Conservation (phyloP, 2,797 vertebrate genomes). For the Periparus ater region DNA sequence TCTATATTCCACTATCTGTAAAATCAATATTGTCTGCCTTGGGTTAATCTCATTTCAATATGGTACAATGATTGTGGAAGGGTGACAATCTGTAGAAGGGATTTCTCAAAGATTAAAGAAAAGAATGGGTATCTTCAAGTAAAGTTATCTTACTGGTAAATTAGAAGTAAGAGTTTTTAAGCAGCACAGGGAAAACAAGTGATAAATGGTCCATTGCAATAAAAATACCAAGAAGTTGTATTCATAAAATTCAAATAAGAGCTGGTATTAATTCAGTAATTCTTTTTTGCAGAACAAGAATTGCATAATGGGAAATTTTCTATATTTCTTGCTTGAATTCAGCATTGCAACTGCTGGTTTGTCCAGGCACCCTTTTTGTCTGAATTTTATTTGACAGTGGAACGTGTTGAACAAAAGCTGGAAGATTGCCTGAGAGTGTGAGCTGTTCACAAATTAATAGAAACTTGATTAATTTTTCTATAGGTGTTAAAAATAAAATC, state of each 20-base stretch:
- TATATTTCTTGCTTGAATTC: background rate
- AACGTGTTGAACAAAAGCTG: background rate
- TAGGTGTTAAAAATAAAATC: background rate
- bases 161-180: background rate
- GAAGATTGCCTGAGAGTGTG: background rate
- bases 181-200: background rate
- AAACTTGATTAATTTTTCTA: background rate
- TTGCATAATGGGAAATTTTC: background rate
- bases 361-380: background rate
- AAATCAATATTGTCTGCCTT: background rate
- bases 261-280: background rate
- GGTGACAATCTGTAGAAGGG: background rate
- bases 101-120: background rate
- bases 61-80: background rate
- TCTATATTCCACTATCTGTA: background rate
- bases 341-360: background rate
- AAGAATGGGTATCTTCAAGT: background rate
- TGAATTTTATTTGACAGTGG: background rate
- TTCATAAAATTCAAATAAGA: background rate
- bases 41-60: background rate
- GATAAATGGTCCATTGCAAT: background rate
- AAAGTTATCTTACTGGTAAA: background rate
- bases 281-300: background rate
- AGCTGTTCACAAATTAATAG: background rate
- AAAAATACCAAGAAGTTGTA: background rate